A percentile compares a stretch with the other conserved stretches of the same genome.
phyloP scores from a whole-genome alignment of 2,797 vertebrate genomes.

The Eulemur rubriventer region DNA sequence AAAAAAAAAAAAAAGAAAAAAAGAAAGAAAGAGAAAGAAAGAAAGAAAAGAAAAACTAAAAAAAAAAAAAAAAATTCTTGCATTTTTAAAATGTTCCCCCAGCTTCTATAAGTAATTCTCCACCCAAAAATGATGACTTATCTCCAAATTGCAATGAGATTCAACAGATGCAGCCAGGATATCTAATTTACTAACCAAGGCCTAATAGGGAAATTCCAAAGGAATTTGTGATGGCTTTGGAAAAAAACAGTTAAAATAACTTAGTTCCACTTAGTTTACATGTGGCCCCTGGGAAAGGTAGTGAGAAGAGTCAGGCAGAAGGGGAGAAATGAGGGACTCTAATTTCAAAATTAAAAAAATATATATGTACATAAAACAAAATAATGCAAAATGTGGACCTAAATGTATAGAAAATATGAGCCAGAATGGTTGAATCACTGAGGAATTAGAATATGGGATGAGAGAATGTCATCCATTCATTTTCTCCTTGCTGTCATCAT shows the following conservation, averaged over 20 bases:
- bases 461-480: background rate
- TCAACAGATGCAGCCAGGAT: background rate
- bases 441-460: background rate
- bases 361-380: background rate
- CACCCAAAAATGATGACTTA: background rate
- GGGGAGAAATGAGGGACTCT: background rate
- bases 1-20: no score
- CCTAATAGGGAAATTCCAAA: background rate
- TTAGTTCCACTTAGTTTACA: background rate
- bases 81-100: background rate
- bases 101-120: background rate
- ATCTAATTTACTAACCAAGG: background rate
- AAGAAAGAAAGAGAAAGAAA: no score
- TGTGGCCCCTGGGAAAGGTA: background rate
- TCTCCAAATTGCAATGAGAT: background rate
- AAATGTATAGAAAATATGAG: background rate
- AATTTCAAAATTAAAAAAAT: background rate
- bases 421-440: background rate
- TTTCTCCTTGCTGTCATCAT: background rate
- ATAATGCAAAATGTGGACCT: background rate
- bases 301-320: background rate
- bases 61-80: background rate
- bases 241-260: constrained; percentile 6
- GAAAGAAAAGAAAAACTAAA: no score
- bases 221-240: background rate